Base-by-base conservation (phyloP, 92 coral and sea anemone genomes). In the Desmophyllum pertusum region DNA sequence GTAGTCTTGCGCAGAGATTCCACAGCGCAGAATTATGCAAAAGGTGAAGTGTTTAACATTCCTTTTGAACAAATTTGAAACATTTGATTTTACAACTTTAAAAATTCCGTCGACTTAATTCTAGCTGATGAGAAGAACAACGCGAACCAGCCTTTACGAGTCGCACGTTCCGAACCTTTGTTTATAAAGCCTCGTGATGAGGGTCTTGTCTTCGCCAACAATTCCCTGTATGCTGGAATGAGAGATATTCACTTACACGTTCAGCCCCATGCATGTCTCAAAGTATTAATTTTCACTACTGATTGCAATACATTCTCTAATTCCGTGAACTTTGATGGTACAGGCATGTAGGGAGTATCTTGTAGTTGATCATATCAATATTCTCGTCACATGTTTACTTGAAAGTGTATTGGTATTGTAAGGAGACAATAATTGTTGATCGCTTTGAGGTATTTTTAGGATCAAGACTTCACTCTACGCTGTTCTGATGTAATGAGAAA, bases 1-100 rank as follows among this genome's bases (percentile, higher is more conserved):
- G 45, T 29, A 45, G 77, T 43, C 77, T 41, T 45, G 77, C 37
- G 77, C 39, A 72, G 53, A 27, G 31, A 41, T 72, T 72, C 76
- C 76, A 72, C 31, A 17, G 17, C 39, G 6, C 35, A 14, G 41
- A 73, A 73, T 9, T 11, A 29, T 73, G 77, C 21, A 14, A 71
- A 42, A 11, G 19, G 17, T n/a, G 23, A 2, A 46, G 45, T 48
- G 11, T 45, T 27, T 15, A 25, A 38, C 36, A 25, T 73, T 73
- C 57, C 75, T 13, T 15, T 29, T 27, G 14, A 25, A 15, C 55
- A 19, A 27, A 15, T 70, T 41, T n/a, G n/a, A 43, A 72, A 10
- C 73, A 33, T 68, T 23, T 18, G 13, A 15, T 27, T 45, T 45
- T 65, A 31, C 36, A 30, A 36, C 23, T 29, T n/a, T n/a, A n/a